A percentile compares a stretch with the other conserved stretches of the same genome.
Evolutionary conservation across 2,888 invertebrate genomes (phyloP).

Genomic region (Nymphalis urticae): DNA sequence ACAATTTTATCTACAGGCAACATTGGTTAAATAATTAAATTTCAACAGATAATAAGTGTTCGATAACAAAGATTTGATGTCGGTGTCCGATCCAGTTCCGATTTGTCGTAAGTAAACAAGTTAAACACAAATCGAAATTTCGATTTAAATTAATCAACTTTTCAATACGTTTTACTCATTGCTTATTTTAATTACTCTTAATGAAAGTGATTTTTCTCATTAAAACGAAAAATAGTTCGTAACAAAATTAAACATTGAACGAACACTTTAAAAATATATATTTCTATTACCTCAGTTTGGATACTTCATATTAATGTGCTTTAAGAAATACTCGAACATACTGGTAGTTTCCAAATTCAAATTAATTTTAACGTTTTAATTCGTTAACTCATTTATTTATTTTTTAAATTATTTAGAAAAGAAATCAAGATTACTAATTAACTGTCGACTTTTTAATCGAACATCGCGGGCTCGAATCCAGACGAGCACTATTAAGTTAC

Average conservation of each 20-base stretch:
- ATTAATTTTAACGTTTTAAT: too few species aligned
- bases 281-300: neutral
- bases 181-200: constrained; percentile 37
- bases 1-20: too few species aligned
- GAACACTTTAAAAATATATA: neutral
- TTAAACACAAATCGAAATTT: constrained; percentile 38
- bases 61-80: neutral
- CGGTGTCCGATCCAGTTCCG: constrained; percentile 22
- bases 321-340: too few species aligned
- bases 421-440: too few species aligned
- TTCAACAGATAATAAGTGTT: neutral
- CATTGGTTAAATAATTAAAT: neutral
- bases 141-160: constrained; percentile 41
- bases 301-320: too few species aligned
- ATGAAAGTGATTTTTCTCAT: constrained; percentile 34
- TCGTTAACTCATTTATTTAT: too few species aligned
- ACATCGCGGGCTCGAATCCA: too few species aligned
- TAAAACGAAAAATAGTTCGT: constrained; percentile 4
- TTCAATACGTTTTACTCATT: constrained; percentile 37
- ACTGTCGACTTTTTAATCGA: too few species aligned
- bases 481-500: too few species aligned
- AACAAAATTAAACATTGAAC: neutral
- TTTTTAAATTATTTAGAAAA: too few species aligned
- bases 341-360: too few species aligned
- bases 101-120: constrained; percentile 29